phyloP scores from a whole-genome alignment of 37 sponge, comb jelly and placozoan genomes.

The Theonella swinhoei region DNA sequence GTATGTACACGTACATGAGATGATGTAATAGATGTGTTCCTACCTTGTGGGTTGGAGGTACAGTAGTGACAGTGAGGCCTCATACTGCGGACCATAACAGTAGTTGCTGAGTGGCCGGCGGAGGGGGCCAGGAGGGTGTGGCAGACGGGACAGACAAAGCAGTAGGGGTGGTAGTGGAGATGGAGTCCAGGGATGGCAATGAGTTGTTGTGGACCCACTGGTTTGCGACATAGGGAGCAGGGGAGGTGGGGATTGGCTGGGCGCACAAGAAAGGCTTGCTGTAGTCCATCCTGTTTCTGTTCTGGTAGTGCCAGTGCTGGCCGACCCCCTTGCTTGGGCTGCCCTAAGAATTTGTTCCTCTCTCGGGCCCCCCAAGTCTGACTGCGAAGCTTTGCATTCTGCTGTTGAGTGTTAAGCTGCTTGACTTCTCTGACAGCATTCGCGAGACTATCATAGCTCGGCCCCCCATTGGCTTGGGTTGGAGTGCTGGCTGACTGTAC shows the following conservation, averaged over 20 bases:
- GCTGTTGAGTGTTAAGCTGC: neutral
- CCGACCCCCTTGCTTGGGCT: neutral
- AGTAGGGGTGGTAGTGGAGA: constrained; percentile 51
- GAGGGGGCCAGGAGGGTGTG: constrained; percentile 16
- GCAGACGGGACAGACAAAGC: constrained; percentile 72
- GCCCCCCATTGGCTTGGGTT: neutral
- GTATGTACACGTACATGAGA: neutral
- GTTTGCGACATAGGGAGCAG: constrained; percentile 56
- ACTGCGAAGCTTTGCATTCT: neutral
- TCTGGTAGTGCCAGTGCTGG: neutral
- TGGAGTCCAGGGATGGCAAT: constrained; percentile 48
- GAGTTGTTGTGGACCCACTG: constrained; percentile 43
- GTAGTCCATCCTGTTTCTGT: constrained; percentile 10
- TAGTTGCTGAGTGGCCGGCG: constrained; percentile 7
- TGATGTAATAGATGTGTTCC: neutral
- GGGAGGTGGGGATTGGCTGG: constrained; percentile 4
- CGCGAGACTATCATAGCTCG: neutral
- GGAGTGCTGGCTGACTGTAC: neutral
- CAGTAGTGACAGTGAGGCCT: constrained; percentile 61
- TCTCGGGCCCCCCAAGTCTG: neutral
- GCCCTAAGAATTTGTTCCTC: neutral
- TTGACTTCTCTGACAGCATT: neutral
- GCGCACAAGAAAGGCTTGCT: constrained; percentile 2
- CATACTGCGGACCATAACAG: constrained; percentile 28
- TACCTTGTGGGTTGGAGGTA: constrained; percentile 49